Base-by-base conservation (phyloP, 2,113 vertebrate species). In the Burhinus bistriatus region DNA sequence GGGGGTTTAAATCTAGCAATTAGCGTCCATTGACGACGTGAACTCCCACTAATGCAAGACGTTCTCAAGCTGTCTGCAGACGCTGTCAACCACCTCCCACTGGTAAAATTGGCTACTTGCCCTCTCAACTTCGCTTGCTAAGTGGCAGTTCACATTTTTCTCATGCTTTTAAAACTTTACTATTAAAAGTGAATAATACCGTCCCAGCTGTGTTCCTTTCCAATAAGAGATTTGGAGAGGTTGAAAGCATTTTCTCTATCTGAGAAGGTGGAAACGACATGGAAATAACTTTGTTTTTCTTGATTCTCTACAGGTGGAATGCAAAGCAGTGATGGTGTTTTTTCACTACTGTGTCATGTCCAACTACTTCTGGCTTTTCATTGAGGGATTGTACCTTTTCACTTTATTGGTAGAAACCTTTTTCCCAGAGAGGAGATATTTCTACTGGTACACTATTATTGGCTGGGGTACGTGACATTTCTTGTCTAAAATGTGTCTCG, bases 351-450 rank as follows among this genome's bases (percentile, higher is more conserved):
- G 99, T 2, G 99, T 99, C 47, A 99, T 99, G 99, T 99, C 99
- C 97, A 99, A 99, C 98, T 99, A 99, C 96, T 99, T 99, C 98
- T 99, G 99, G 99, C 99, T 99, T 57, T 99, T 99, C 97, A 99
- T 99, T 9, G 99, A 99, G 84, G 99, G 99, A 16, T 95, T 99
- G 68, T 99, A 99, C 96, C 99, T 99, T 87, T 99, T 99, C 97
- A 99, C 99, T 1, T 96, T 99, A 92, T 72, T 99, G 95, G 99
- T 99, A 83, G 99, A 99, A 94, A 99, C 99, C 25, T 99, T 99
- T 97, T 99, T 99, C 79, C 99, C 99, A 0, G 99, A 99, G 96
- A 98, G 99, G 88, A 98, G 99, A 83, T 99, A 99, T 92, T 99
- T 99, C 98, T 99, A 99, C 98, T 99, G 99, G 99, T 99, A 99